These are phyloP conservation scores for Lysiphlebus fabarum DNA, from an alignment of 1,140 invertebrate species.

Conservation along the genomic window DNA sequence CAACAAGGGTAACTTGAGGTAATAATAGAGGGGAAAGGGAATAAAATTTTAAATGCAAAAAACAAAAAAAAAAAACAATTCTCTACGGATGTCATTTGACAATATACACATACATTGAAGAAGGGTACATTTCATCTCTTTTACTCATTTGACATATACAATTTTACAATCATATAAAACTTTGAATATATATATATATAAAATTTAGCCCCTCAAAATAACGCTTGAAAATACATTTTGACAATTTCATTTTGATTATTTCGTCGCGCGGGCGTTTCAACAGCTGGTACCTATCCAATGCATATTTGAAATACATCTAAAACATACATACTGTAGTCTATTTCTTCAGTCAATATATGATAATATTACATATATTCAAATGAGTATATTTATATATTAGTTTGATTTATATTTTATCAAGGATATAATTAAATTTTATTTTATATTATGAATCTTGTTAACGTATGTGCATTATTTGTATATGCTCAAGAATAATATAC, in stretches of 20 bases:
- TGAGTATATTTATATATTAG: no score
- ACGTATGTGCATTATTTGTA: no score
- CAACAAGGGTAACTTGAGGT: background rate
- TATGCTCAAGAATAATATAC: no score
- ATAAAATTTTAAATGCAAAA: conserved; percentile 1
- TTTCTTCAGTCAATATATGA: background rate
- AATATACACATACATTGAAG: conserved; percentile 37
- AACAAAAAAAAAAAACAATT: conserved; percentile 39
- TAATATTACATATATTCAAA: no score
- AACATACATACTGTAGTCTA: background rate
- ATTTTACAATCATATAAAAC: background rate
- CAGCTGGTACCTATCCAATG: conserved; percentile 39
- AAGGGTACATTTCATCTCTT: conserved; percentile 34
- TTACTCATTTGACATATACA: conserved; percentile 11
- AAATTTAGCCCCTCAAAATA: conserved; percentile 49
- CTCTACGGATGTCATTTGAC: conserved; percentile 44
- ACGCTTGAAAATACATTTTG: conserved; percentile 50
- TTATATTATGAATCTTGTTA: no score
- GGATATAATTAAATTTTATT: no score
- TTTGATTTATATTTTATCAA: no score
- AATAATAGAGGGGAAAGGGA: background rate
- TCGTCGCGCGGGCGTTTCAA: conserved; percentile 37
- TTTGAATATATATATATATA: no score
- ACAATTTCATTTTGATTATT: conserved; percentile 55
- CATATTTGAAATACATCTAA: conserved; percentile 8